Base-by-base conservation (phyloP, 2,113 vertebrate species). In the Psophia crepitans region DNA sequence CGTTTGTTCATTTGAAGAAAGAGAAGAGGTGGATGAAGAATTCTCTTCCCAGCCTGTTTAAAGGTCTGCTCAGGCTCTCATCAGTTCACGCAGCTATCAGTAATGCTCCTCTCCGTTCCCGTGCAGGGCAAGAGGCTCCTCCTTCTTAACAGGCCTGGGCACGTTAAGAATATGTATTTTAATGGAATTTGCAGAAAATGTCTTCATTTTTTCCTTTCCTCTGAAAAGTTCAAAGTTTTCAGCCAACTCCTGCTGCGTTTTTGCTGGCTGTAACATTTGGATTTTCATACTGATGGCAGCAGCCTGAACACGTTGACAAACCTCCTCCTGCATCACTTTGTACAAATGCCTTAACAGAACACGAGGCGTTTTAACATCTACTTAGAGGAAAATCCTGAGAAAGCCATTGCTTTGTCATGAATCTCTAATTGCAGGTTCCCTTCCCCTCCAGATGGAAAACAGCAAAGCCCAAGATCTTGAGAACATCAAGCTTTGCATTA, bases 151-250 rank as follows among this genome's bases (percentile, higher is more conserved):
- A n/a, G n/a, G 12, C 35, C 35, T 4, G 23, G 10, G 33, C 48
- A 37, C 49, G 1, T 0, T 1, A 39, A n/a, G 10, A 44, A n/a
- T 5, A 4, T 7, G 14, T 9, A 57, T 24, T 76, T 64, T 28
- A 24, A 12, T 5, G 56, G 56, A 69, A 46, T 48, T 69, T 82
- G 66, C 27, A 24, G 24, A 35, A 58, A 61, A 77, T 19, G 21
- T 8, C 39, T 53, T 87, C 5, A 56, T 53, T 82, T 77, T 77
- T 85, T 70, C 48, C 86, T 68, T 53, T 61, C 15, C 44, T 22
- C 39, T 15, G 48, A 75, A 51, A 84, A 73, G 68, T 58, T 74
- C 77, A 28, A 15, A 5, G 66, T 74, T 83, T 80, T 8, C 92
- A 93, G 63, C 56, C 49, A 11, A 4, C 37, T 73, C 78, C 74